Base-by-base conservation (phyloP, 2,113 vertebrate species). In the Urocynchramus pylzowi region DNA sequence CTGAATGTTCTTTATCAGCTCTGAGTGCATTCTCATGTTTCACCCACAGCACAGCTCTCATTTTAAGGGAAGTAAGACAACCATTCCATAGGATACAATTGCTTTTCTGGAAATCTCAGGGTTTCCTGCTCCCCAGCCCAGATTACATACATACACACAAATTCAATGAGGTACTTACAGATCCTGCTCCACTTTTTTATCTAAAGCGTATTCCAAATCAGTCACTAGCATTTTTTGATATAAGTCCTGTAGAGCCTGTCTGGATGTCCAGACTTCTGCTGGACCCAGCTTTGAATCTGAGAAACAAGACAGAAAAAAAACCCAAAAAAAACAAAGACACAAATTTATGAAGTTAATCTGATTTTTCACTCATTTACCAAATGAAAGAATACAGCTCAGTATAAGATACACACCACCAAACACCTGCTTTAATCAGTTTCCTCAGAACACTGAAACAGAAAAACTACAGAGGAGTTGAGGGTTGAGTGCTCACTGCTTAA, bases 211-310 rank as follows among this genome's bases (percentile, higher is more conserved):
- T 96, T 99, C 99, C 98, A 99, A 98, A 97, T 99, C 99, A 3
- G 99, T 99, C 89, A 99, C 99, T 94, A 99, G 98, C 99, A 99
- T 99, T 98, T 99, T 99, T 98, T 99, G 99, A 98, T 99, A 99
- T 83, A 99, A 98, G 96, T 99, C 99, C 98, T 99, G 99, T 91
- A 99, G 98, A 91, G 99, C 99, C 96, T 99, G 99, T 67, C 99
- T 98, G 79, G 99, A 99, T 9, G 99, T 99, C 99, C 99, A 99
- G 98, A 99, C 99, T 98, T 99, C 99, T 33, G 99, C 99, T 78
- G 99, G 98, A 96, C 99, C 99, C 96, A 99, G 98, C 98, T 99
- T 99, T 5, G 99, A 99, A 98, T 99, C 99, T 99, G 93, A 68
- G 15, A 22, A 94, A 96, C 28, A 89, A 44, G 27, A 77, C 77